Percentiles rank a stretch among this genome's conserved stretches.
Evolutionary conservation across 2,888 invertebrate species (phyloP).

Genomic region (Aphidius colemani): DNA sequence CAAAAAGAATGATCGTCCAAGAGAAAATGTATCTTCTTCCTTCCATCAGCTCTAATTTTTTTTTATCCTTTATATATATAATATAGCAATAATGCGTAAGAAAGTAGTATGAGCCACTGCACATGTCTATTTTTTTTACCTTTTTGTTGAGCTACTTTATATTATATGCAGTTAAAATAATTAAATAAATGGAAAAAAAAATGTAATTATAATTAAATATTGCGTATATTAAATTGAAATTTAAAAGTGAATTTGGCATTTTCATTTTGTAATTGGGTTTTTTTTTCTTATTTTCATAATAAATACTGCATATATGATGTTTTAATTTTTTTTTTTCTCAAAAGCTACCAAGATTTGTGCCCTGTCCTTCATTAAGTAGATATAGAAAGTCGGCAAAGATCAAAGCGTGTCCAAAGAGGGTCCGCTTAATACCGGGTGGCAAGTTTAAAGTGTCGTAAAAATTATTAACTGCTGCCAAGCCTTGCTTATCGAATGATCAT

Average conservation of each 20-base stretch:
- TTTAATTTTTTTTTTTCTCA: neutral
- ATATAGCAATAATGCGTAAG: slow-evolving; percentile 20
- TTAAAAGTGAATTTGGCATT: no score
- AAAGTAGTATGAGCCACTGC: no score
- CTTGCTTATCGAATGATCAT: slow-evolving; percentile 51
- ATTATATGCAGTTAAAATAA: no score
- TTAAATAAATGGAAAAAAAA: no score
- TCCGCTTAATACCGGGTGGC: slow-evolving; percentile 57
- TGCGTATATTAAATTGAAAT: no score
- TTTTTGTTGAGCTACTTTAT: no score
- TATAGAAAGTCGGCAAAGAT: slow-evolving; percentile 54
- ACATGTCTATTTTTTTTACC: no score
- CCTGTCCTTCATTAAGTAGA: slow-evolving; percentile 49
- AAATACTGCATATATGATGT: no score
- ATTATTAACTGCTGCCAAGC: slow-evolving; percentile 52
- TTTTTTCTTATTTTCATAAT: no score
- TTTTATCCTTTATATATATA: slow-evolving; percentile 8
- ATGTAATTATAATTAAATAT: no score
- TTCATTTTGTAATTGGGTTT: no score
- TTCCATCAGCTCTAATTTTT: slow-evolving; percentile 27
- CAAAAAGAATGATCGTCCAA: no score
- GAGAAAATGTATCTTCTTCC: slow-evolving; percentile 2
- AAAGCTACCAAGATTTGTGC: slow-evolving; percentile 15
- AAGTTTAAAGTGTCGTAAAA: slow-evolving; percentile 57
- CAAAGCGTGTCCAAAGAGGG: slow-evolving; percentile 52